Conservation (phyloP, 2,113 vertebrate species). For the Crotalus helleri region DNA sequence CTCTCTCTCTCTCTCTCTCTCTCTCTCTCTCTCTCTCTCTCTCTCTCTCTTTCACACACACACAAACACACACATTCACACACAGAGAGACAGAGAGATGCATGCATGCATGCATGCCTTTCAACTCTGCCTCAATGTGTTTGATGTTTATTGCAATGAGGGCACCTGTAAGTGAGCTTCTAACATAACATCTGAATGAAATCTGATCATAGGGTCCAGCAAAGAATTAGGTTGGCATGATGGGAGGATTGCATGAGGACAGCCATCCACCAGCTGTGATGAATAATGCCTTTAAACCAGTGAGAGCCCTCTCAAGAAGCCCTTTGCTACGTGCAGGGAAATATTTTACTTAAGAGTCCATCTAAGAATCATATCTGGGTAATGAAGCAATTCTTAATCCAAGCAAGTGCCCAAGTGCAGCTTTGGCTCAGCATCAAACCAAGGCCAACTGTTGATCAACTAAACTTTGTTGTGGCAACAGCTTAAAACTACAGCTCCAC, state of each 20-base stretch:
- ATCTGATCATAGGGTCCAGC: neutral
- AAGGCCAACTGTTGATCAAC: constrained; percentile 7
- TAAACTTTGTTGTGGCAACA: constrained; percentile 2
- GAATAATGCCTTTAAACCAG: constrained; percentile 7
- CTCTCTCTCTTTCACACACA: too few species aligned
- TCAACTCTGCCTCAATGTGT: neutral
- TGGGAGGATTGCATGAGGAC: neutral
- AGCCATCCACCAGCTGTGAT: neutral
- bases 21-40: too few species aligned
- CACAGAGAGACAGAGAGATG: too few species aligned
- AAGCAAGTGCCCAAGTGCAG: neutral
- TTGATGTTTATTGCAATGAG: neutral
- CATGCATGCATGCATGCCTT: neutral
- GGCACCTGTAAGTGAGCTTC: fast-evolving
- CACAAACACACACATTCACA: neutral
- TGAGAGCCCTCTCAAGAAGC: neutral
- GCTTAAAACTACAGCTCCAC: neutral
- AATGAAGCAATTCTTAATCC: constrained; percentile 15
- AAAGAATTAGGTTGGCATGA: neutral
- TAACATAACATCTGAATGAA: neutral
- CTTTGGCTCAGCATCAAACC: neutral
- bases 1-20: too few species aligned
- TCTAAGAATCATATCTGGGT: neutral
- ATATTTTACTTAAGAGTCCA: neutral
- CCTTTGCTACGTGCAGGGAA: neutral